A percentile compares a stretch with the other conserved stretches of the same genome.
Evolutionary conservation across 2,113 vertebrate genomes (phyloP).

Genomic region (Gadus macrocephalus): DNA sequence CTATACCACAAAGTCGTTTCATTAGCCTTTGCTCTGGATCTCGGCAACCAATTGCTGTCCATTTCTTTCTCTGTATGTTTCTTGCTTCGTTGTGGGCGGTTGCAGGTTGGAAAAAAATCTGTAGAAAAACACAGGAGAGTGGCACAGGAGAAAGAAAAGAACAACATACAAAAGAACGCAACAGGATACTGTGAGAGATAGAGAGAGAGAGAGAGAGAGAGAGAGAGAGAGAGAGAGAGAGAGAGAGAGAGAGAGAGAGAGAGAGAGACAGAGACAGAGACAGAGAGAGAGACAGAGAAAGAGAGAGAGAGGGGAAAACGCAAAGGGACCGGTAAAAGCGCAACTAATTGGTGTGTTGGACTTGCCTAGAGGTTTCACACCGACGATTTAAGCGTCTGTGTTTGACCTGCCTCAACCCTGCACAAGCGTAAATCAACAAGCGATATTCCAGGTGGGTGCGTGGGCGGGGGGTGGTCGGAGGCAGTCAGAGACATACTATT

Average conservation of each 20-base stretch:
- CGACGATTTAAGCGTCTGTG: constrained; percentile 36
- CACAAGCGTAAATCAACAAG: constrained; percentile 20
- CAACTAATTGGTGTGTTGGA: constrained; percentile 15
- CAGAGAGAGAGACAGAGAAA: not conserved
- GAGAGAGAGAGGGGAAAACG: not conserved
- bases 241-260: not conserved
- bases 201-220: no score
- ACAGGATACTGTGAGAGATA: no score
- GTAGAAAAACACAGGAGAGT: not conserved
- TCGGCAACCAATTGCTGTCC: not conserved
- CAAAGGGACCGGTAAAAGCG: constrained; percentile 24
- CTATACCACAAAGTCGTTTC: constrained; percentile 33
- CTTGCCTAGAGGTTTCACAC: constrained; percentile 15
- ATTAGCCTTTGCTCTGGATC: constrained; percentile 23
- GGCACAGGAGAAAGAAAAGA: not conserved
- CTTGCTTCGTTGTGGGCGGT: not conserved
- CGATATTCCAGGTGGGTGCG: not conserved
- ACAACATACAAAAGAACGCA: not conserved
- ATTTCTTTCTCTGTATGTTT: not conserved
- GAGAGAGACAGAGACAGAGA: constrained; percentile 12
- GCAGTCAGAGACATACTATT: constrained; percentile 7
- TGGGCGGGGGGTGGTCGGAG: not conserved
- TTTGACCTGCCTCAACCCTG: constrained; percentile 35
- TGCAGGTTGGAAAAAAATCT: not conserved
- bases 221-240: no score